Conservation (phyloP, 2,888 invertebrate genomes). For the Hipparchia semele region DNA sequence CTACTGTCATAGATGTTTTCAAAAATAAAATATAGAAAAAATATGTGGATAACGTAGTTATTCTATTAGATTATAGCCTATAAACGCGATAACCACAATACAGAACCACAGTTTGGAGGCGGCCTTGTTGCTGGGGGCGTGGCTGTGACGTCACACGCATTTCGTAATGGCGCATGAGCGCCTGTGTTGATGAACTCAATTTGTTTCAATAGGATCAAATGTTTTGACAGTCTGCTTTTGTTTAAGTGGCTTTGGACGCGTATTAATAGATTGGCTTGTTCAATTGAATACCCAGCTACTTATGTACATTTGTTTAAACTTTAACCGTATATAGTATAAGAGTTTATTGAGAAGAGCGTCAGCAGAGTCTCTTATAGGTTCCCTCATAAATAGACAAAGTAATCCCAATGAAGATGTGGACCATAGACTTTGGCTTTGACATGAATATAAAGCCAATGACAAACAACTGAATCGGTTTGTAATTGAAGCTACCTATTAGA, state of each 20-base stretch:
- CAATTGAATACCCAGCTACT: not conserved
- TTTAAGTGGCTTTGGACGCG: constrained; percentile 11
- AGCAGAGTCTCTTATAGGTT: not conserved
- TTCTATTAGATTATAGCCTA: not conserved
- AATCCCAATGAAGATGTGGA: too few species aligned
- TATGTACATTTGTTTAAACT: not conserved
- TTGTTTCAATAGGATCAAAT: constrained; percentile 32
- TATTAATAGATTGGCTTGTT: constrained; percentile 20
- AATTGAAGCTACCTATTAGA: too few species aligned
- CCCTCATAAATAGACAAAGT: too few species aligned
- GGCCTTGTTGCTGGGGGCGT: constrained; percentile 38
- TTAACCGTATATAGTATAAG: not conserved
- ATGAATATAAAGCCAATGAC: too few species aligned
- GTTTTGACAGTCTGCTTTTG: constrained; percentile 25
- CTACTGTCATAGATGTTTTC: not conserved
- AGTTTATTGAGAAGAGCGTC: not conserved
- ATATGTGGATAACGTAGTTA: not conserved
- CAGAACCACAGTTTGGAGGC: constrained; percentile 8
- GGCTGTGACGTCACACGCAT: constrained; percentile 33
- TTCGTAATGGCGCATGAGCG: constrained; percentile 14
- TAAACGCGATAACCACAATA: constrained; percentile 23
- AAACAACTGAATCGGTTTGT: too few species aligned
- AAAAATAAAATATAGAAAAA: not conserved
- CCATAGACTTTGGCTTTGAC: too few species aligned
- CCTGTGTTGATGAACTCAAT: constrained; percentile 33